These are phyloP conservation scores for Mareca penelope DNA, from an alignment of 2,797 vertebrate genomes.

Conservation along the genomic window DNA sequence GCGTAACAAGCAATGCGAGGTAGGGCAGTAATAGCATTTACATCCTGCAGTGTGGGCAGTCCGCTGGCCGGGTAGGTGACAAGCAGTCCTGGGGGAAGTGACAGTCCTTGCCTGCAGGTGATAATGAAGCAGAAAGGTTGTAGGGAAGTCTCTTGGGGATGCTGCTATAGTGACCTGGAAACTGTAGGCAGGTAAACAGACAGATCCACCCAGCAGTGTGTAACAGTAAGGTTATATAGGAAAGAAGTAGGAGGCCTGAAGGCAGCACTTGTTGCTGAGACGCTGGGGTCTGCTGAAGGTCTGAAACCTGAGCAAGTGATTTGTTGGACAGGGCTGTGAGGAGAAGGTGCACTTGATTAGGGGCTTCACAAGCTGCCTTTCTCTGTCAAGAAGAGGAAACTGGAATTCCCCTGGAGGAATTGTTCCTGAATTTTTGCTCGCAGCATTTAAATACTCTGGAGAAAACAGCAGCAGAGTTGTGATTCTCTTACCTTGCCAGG, in stretches of 20 bases:
- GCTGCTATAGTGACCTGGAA: neutral
- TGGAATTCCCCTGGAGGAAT: neutral
- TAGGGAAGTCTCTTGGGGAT: neutral
- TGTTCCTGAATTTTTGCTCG: neutral
- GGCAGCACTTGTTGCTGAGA: neutral
- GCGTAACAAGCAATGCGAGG: neutral
- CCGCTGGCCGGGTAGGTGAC: neutral
- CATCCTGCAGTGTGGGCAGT: rapidly evolving
- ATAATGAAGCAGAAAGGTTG: neutral
- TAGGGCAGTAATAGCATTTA: neutral
- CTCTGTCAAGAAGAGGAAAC: neutral
- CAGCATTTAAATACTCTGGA: neutral
- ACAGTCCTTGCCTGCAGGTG: neutral
- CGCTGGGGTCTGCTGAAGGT: neutral
- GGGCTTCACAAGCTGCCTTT: neutral
- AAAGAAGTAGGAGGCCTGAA: too few relatives aligned
- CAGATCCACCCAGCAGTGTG: neutral
- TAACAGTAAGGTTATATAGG: too few relatives aligned
- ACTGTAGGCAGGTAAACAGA: too few relatives aligned
- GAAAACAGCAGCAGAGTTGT: neutral
- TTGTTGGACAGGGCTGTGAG: neutral
- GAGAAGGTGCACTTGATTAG: neutral
- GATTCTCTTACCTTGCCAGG: neutral
- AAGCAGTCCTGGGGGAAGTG: neutral
- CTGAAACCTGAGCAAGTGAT: neutral